Conservation (phyloP, 1,140 invertebrate species). For the Panagrolaimus sp. region DNA sequence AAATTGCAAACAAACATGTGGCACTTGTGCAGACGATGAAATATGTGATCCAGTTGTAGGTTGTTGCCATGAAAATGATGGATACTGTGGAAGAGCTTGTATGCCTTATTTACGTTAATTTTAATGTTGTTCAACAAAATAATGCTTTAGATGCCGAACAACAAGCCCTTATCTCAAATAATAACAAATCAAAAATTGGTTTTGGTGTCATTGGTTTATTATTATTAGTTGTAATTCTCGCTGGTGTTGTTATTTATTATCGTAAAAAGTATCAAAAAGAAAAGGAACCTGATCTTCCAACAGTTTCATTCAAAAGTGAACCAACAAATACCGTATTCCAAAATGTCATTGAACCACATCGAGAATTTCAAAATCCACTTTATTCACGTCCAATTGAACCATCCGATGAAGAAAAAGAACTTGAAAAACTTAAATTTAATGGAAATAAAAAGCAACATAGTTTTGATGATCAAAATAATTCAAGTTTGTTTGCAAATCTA, state of each 20-base stretch:
- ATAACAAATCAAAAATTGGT: constrained; percentile 2
- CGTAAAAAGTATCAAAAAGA: constrained; percentile 49
- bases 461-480: not conserved
- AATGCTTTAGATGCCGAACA: constrained; percentile 37
- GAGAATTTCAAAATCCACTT: not conserved
- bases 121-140: not conserved
- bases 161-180: constrained; percentile 18
- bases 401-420: not conserved
- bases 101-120: constrained; percentile 6
- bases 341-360: not conserved
- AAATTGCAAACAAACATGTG: constrained; percentile 55
- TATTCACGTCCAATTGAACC: not conserved
- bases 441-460: not conserved
- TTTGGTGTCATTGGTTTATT: constrained; percentile 27
- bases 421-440: not conserved
- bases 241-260: constrained; percentile 45
- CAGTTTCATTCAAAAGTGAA: constrained; percentile 30
- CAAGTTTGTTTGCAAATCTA: not conserved
- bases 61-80: constrained; percentile 69
- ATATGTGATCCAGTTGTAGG: constrained; percentile 75
- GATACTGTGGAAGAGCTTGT: constrained; percentile 45
- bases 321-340: not conserved
- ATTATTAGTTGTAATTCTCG: constrained; percentile 12
- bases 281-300: constrained; percentile 44
- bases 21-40: constrained; percentile 42